Percentiles rank a stretch among this genome's conserved stretches.
Evolutionary conservation across 2,113 vertebrate species (phyloP).

Genomic region (Amphiprion ocellaris): DNA sequence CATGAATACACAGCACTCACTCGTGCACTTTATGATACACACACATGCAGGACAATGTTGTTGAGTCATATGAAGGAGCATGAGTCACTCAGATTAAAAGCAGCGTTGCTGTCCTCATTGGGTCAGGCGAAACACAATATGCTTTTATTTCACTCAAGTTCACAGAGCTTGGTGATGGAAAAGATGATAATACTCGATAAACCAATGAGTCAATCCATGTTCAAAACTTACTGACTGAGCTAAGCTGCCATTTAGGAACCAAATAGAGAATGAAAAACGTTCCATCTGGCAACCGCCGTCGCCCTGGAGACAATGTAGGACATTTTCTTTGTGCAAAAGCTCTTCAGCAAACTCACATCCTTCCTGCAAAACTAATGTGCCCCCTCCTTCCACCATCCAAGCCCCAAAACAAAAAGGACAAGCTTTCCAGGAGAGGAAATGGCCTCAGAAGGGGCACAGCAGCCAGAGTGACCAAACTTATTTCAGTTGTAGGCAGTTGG

Average conservation of each 20-base stretch:
- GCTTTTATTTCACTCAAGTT: conserved; percentile 13
- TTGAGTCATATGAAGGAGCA: not conserved
- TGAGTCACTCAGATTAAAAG: conserved; percentile 54
- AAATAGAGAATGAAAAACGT: not conserved
- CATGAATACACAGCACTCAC: not conserved
- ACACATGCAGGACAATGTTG: conserved; percentile 4
- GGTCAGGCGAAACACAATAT: conserved; percentile 4
- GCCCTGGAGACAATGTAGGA: conserved; percentile 64
- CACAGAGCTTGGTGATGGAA: not conserved
- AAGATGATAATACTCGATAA: not conserved
- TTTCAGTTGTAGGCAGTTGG: not conserved
- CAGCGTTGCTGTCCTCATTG: conserved; percentile 8
- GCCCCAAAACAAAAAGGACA: conserved; percentile 42
- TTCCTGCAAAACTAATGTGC: conserved; percentile 70
- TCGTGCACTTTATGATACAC: conserved; percentile 5
- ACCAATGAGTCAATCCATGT: conserved; percentile 12
- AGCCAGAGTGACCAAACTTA: not conserved
- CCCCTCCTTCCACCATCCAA: not conserved
- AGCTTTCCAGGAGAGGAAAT: conserved; percentile 73
- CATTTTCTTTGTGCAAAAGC: conserved; percentile 77
- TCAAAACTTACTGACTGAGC: conserved; percentile 8
- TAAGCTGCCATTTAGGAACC: conserved; percentile 30
- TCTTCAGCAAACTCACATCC: conserved; percentile 83
- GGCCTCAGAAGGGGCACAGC: conserved; percentile 19
- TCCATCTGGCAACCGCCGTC: conserved; percentile 48